phyloP scores from a whole-genome alignment of 2,888 invertebrate genomes.

The Chorisops tibialis region DNA sequence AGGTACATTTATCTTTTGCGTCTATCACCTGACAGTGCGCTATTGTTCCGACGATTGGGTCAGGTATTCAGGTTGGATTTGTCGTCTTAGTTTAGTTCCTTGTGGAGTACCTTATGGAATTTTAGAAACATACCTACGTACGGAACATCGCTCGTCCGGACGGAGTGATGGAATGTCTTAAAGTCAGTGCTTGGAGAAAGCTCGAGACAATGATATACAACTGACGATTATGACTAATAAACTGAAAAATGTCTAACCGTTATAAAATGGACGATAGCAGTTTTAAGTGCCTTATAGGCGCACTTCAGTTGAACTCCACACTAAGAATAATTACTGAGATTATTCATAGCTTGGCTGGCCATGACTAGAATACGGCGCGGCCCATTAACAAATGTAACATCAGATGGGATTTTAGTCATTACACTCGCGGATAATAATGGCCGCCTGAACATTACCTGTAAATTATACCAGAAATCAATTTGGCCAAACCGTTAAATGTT shows the following conservation, averaged over 20 bases:
- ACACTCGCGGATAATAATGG: slow-evolving; percentile 7
- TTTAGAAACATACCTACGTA: not conserved
- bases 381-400: slow-evolving; percentile 18
- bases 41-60: slow-evolving; percentile 14
- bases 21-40: not conserved
- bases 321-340: slow-evolving; percentile 20
- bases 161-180: not conserved
- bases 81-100: not conserved
- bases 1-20: too few relatives aligned
- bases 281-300: not conserved
- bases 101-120: not conserved
- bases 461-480: too few relatives aligned
- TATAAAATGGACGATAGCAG: not conserved
- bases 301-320: not conserved
- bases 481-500: too few relatives aligned
- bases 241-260: too few relatives aligned
- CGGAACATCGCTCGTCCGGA: not conserved
- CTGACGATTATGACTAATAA: not conserved
- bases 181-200: not conserved
- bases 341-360: slow-evolving; percentile 11
- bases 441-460: too few relatives aligned
- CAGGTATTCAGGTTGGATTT: slow-evolving; percentile 9
- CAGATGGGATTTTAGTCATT: slow-evolving; percentile 22
- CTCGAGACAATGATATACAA: not conserved
- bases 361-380: not conserved